phyloP scores from a whole-genome alignment of 2,797 vertebrate genomes.

The Tauraco hartlaubi region DNA sequence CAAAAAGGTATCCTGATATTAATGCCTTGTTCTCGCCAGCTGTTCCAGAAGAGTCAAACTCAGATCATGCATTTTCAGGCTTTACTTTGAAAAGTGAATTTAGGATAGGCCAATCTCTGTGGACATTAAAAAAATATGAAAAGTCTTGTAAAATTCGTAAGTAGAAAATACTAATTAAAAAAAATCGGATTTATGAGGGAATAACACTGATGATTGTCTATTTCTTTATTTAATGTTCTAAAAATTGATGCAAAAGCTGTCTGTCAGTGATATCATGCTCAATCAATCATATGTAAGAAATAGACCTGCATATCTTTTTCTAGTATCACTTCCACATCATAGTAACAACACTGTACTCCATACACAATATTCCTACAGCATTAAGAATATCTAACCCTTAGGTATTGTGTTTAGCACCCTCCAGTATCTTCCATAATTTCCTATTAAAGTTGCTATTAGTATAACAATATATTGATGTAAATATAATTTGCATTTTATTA shows the following conservation, averaged over 20 bases:
- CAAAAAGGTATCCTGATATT: not conserved
- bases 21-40: not conserved
- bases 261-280: not conserved
- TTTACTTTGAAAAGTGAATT: not conserved
- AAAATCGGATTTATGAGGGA: not conserved
- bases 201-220: not conserved
- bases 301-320: not conserved
- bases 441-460: not conserved
- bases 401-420: not conserved
- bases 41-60: not conserved
- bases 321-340: not conserved
- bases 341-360: not conserved
- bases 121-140: not conserved
- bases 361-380: not conserved
- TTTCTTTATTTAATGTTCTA: not conserved
- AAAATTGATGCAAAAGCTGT: not conserved
- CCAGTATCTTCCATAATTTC: not conserved
- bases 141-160: not conserved
- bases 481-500: not conserved
- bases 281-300: not conserved
- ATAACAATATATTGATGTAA: not conserved
- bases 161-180: not conserved
- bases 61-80: not conserved
- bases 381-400: not conserved
- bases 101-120: not conserved